Evolutionary conservation across 2,797 vertebrate species (phyloP), one percentile per base, ranked within the genome.

Genomic region (Sparus aurata): DNA sequence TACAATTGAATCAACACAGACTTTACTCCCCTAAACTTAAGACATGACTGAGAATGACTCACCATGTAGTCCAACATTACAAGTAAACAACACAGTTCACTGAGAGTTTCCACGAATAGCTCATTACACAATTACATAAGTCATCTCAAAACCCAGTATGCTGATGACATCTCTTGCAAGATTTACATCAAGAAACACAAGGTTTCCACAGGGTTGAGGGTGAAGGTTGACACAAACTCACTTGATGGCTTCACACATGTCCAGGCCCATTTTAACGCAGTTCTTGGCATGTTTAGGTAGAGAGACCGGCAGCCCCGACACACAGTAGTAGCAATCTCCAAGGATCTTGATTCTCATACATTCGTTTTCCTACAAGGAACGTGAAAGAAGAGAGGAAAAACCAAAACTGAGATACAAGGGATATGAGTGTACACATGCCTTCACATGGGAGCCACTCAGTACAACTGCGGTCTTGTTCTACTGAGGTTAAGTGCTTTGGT

Each of bases 281-380:
- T 99, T 99, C 91, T 96, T 98, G 85, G 98, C 98, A 0, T 99
- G 98, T 55, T 95, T 97, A 0, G 98, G 98, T 89, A 99, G 92
- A 3, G 98, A 99, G 41, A 99, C 98, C 0, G 98, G 98, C 41
- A 99, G 92, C 60, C 98, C 98, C 0, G 98, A 99, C 81, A 99
- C 98, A 20, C 98, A 99, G 92, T 99, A 99, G 94, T 99, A 99
- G 88, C 98, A 99, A 73, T 99, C 98, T 0, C 98, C 98, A 57
- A 99, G 93, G 91, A 99, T 99, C 95, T 99, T 99, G 91, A 99
- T 99, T 92, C 98, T 94, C 98, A 99, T 99, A 87, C 98, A 99
- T 91, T 99, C 98, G 1, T 99, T 99, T 93, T 99, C 98, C 98
- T 99, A 11, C 13, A 85, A 90, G 3, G 82, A 60, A 71, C 7